These are phyloP conservation scores for Nothobranchius furzeri DNA, from an alignment of 2,113 vertebrate species.

Conservation along the genomic window DNA sequence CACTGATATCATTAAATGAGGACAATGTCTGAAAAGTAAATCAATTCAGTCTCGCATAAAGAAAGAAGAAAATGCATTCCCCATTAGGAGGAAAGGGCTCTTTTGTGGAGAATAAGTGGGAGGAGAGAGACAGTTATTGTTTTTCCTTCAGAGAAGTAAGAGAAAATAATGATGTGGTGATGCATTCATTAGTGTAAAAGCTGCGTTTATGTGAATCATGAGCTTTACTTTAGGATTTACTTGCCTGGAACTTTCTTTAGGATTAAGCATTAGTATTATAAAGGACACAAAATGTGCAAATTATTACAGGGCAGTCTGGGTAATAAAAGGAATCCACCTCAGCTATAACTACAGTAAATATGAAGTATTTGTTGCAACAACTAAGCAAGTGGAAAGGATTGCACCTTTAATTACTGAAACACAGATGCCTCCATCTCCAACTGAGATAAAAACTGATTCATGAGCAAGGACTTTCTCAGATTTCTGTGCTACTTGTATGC, in stretches of 20 bases:
- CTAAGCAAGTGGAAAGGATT: not conserved
- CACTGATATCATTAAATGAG: not conserved
- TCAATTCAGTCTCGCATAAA: not conserved
- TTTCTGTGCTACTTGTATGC: not conserved
- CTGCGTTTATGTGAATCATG: not conserved
- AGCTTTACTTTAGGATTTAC: not conserved
- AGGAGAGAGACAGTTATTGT: not conserved
- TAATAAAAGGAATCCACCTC: not conserved
- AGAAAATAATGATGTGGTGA: not conserved
- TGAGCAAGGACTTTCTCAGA: not conserved
- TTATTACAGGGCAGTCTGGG: not conserved
- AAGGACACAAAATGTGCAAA: not conserved
- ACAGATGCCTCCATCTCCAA: not conserved
- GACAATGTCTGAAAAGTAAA: conserved; percentile 12
- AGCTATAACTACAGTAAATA: not conserved
- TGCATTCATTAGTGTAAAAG: not conserved
- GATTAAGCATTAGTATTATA: too few species aligned
- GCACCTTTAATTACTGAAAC: not conserved
- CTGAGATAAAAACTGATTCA: not conserved
- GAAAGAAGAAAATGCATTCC: not conserved
- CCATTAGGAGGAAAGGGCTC: not conserved
- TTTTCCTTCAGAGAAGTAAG: not conserved
- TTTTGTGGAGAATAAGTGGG: not conserved
- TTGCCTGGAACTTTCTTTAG: not conserved
- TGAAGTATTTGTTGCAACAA: not conserved